Percentiles rank a stretch among this genome's conserved stretches.
Evolutionary conservation across 2,797 vertebrate genomes (phyloP).

Genomic region (Manis crassicaudata): DNA sequence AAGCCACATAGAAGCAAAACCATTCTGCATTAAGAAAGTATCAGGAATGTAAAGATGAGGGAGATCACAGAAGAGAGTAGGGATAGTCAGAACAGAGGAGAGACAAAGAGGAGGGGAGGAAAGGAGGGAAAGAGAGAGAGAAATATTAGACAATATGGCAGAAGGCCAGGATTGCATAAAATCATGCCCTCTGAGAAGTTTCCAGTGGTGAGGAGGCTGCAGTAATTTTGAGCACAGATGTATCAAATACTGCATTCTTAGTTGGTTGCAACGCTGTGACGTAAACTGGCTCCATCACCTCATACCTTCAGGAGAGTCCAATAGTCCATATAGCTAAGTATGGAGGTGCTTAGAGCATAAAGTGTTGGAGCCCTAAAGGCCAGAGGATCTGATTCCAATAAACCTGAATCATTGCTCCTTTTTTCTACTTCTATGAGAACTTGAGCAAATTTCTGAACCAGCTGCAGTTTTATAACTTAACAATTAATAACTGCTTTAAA

Average conservation of each 20-base stretch:
- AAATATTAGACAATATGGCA: not conserved
- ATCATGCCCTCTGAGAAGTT: not conserved
- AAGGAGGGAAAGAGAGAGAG: no score
- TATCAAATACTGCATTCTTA: not conserved
- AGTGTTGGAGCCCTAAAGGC: not conserved
- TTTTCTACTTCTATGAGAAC: slow-evolving; percentile 4
- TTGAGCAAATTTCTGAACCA: slow-evolving; percentile 51
- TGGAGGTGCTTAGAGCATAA: not conserved
- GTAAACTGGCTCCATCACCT: not conserved
- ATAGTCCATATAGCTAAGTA: not conserved
- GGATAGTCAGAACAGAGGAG: not conserved
- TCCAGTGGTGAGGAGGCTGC: not conserved
- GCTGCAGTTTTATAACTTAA: slow-evolving; percentile 54
- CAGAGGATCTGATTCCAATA: not conserved
- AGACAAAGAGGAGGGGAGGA: not conserved
- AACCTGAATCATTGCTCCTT: slow-evolving; percentile 8
- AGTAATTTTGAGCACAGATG: not conserved
- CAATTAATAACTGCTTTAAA: slow-evolving; percentile 35
- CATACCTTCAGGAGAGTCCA: not conserved
- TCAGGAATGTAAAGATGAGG: not conserved
- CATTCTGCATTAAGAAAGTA: not conserved
- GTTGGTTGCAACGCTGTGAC: not conserved
- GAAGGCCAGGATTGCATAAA: not conserved
- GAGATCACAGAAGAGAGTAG: not conserved
- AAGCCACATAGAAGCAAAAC: not conserved